Evolutionary conservation across 2,888 invertebrate genomes (phyloP), one percentile per base, ranked within the genome.

Genomic region (Folsomia manolachei): DNA sequence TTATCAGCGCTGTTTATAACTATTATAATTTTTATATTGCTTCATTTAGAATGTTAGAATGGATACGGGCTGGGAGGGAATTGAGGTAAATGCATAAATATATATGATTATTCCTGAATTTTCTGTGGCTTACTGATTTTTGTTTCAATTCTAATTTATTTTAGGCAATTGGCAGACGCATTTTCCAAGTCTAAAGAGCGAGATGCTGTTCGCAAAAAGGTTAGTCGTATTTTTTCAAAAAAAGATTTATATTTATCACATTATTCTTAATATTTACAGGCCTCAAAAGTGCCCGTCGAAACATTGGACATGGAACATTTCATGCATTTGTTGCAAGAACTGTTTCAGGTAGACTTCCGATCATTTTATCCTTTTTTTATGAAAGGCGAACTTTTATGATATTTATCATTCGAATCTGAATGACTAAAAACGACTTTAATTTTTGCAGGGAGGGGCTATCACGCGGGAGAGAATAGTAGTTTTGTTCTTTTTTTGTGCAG

Each of bases 401-500:
- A 21, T 23, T 60, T 11, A 23, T 60, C 4, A 60, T 21, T 60
- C 4, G n/a, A 60, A 60, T 21, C 19, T 21, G 24, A 63, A 21
- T 23, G n/a, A 60, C 9, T 23, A 60, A 60, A 7, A 60, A 60
- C 23, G 4, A n/a, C 23, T 71, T 69, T 51, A 14, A 27, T 67
- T 63, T n/a, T 78, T 79, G 56, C 72, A 88, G 88, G 87, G 87
- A 11, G 87, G 87, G 67, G 86, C 85, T 0, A 86, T 87, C 69
- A 85, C 86, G 18, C 86, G 87, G 73, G 88, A 88, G 75, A 82
- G 88, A 19, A 87, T 88, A 0, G 80, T 88, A 39, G 85, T 88
- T 0, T 85, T 88, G 63, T 84, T 88, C 53, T 88, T 86, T 71
- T 88, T 88, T 78, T 85, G 88, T 1, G 86, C 87, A 62, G 88